Percentiles rank a stretch among this genome's conserved stretches.
phyloP scores from a whole-genome alignment of 2,797 vertebrate species.

The Sebastes hubbsi region DNA sequence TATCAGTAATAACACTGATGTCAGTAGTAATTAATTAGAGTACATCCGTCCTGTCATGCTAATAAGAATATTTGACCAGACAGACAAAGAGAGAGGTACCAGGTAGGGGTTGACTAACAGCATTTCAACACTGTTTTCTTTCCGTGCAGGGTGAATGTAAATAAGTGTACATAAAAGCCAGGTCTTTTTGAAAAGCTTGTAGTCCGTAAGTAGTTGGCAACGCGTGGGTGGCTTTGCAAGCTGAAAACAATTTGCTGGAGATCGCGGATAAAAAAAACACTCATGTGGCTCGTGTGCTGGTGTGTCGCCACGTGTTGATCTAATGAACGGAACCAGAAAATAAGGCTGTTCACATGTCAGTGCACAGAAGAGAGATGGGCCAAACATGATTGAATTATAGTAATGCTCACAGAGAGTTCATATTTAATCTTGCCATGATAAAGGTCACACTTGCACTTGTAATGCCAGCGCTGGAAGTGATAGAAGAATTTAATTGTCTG shows the following conservation, averaged over 20 bases:
- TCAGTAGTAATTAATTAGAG: not conserved
- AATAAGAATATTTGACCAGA: not conserved
- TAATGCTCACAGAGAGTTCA: not conserved
- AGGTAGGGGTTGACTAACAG: conserved; percentile 5
- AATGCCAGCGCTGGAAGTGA: not conserved
- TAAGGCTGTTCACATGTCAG: not conserved
- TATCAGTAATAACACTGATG: not conserved
- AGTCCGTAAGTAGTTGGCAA: conserved; percentile 8
- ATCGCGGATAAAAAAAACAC: not conserved
- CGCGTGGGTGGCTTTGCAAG: conserved; percentile 26
- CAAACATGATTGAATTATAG: not conserved
- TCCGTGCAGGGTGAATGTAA: not conserved
- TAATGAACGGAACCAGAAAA: not conserved
- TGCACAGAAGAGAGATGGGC: not conserved
- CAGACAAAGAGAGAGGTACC: not conserved
- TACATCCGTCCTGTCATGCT: not conserved
- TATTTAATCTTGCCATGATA: not conserved
- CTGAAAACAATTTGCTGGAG: conserved; percentile 44
- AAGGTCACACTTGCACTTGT: conserved; percentile 6
- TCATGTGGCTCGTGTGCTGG: not conserved
- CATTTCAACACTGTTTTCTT: not conserved
- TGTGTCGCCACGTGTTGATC: conserved; percentile 10
- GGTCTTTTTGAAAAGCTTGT: conserved; percentile 28
- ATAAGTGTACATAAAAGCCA: conserved; percentile 45
- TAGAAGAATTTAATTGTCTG: conserved; percentile 14